Base-by-base conservation (phyloP, 2,888 invertebrate genomes). In the Uropetala carovei region DNA sequence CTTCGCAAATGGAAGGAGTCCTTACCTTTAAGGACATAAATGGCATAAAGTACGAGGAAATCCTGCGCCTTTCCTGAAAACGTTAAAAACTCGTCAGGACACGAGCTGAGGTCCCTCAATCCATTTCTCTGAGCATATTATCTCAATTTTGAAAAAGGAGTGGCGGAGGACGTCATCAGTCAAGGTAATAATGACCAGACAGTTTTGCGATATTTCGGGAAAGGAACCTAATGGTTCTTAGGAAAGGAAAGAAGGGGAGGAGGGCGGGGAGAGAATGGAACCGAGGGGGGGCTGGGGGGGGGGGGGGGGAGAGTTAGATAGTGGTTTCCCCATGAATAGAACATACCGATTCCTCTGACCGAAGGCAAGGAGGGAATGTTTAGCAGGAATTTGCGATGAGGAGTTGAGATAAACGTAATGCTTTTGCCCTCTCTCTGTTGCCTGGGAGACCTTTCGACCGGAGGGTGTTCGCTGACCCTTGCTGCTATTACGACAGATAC, bases 401-500 rank as follows among this genome's bases (percentile, higher is more conserved):
- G 22, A 14, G 59, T 27, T 14, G 30, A 59, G 86, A 86, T 86
- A 86, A n/a, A 27, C 58, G 59, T 18, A 86, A 68, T 68, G 68
- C 68, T 68, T 68, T 59, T 68, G n/a, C 22, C 68, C 22, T 64
- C 64, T 64, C 64, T 7, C 64, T 64, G 7, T 64, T 18, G 64
- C n/a, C 64, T 64, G 1, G 22, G 9, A 75, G 75, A 75, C 86
- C 86, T 60, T 30, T 27, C 30, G 86, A 86, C 86, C 86, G n/a
- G 58, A 57, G 22, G 85, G 18, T 22, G 86, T 59, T 86, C 86
- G 86, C 86, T 86, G 86, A 86, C 86, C 86, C 86, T 10, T n/a
- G 59, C 59, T n/a, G 59, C 59, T 60, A 86, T 86, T 86, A 60
- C 60, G 60, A 86, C 60, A 86, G 59, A 22, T n/a, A 22, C 58